Conservation (phyloP, 2,888 invertebrate species). For the Epiblema foenella region DNA sequence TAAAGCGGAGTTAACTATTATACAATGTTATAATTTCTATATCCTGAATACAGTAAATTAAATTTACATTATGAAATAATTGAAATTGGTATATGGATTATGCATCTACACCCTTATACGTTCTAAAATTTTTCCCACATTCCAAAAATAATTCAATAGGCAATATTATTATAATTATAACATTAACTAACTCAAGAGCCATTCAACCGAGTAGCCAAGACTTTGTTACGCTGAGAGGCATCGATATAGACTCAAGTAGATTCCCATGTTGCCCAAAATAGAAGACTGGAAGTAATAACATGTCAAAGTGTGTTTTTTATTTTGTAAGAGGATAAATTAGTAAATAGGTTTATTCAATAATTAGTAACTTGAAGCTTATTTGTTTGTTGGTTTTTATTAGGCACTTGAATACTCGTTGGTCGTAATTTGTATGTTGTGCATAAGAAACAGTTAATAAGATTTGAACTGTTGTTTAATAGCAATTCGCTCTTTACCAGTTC, state of each 20-base stretch:
- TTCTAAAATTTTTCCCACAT: constrained; percentile 58
- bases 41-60: too few species aligned
- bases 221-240: constrained; percentile 39
- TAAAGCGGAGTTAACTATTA: too few species aligned
- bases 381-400: constrained; percentile 2
- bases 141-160: constrained; percentile 59
- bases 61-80: background rate
- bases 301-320: constrained; percentile 39
- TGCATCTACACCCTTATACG: constrained; percentile 8
- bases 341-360: constrained; percentile 8
- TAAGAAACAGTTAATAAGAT: background rate
- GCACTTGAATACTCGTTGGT: background rate
- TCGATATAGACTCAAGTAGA: constrained; percentile 56
- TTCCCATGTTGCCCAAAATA: constrained; percentile 67
- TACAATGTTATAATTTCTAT: too few species aligned
- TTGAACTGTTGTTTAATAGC: background rate
- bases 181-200: constrained; percentile 48
- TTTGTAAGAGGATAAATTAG: constrained; percentile 27
- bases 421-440: background rate
- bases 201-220: constrained; percentile 49
- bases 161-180: constrained; percentile 53
- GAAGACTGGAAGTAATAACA: constrained; percentile 44
- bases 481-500: too few species aligned
- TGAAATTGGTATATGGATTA: background rate
- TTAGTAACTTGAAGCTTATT: constrained; percentile 2